Evolutionary conservation across 2,888 invertebrate species (phyloP).

Genomic region (Amorpha juglandis): DNA sequence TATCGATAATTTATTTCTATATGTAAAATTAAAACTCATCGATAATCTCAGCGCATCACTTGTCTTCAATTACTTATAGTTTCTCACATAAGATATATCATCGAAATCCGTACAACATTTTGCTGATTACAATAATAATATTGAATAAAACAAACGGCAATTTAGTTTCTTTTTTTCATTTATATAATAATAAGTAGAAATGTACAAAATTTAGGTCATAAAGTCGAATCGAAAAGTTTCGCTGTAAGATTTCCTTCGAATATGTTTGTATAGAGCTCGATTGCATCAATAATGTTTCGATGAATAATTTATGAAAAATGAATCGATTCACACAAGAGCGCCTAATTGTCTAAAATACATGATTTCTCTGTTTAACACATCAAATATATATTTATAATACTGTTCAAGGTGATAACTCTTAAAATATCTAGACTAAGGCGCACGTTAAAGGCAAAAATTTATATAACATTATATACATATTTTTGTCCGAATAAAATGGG

Average conservation of each 20-base stretch:
- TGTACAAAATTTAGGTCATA: conserved; percentile 57
- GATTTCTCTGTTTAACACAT: conserved; percentile 5
- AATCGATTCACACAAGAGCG: conserved; percentile 22
- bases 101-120: not conserved
- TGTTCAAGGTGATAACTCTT: conserved; percentile 17
- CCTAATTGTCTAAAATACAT: not conserved
- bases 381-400: conserved; percentile 19
- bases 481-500: not conserved
- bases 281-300: conserved; percentile 17
- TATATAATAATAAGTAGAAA: conserved; percentile 41
- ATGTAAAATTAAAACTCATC: conserved; percentile 4
- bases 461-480: conserved; percentile 15
- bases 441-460: conserved; percentile 17
- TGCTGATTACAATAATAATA: conserved; percentile 1
- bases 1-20: conserved; percentile 1
- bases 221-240: conserved; percentile 47
- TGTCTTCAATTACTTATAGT: conserved; percentile 11
- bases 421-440: conserved; percentile 18
- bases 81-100: not conserved
- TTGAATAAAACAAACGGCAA: conserved; percentile 9
- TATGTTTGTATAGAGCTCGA: conserved; percentile 45
- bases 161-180: not conserved
- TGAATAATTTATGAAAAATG: conserved; percentile 6
- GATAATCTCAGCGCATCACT: conserved; percentile 11
- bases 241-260: conserved; percentile 41